A percentile compares a stretch with the other conserved stretches of the same genome.
Conservation (phyloP, 1,140 invertebrate species). For the Trichoplusia ni region DNA sequence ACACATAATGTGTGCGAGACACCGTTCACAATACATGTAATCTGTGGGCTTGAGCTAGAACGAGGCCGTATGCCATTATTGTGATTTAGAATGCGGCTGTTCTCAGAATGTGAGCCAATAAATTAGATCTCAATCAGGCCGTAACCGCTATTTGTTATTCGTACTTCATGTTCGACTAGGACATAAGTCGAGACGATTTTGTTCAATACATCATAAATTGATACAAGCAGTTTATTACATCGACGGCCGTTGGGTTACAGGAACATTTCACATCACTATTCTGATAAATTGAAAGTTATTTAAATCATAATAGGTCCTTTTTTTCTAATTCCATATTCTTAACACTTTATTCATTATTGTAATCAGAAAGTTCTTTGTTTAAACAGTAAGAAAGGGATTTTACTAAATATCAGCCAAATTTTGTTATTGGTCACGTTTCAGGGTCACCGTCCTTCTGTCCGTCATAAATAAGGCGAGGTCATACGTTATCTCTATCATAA, state of each 20-base stretch:
- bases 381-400: too few species aligned
- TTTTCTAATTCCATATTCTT: too few species aligned
- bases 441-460: too few species aligned
- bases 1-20: conserved; percentile 19
- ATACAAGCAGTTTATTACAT: neutral
- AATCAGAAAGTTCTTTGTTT: too few species aligned
- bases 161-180: conserved; percentile 43
- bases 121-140: conserved; percentile 76
- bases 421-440: too few species aligned
- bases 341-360: too few species aligned
- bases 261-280: neutral
- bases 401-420: too few species aligned
- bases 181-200: conserved; percentile 32
- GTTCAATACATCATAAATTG: conserved; percentile 22
- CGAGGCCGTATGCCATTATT: conserved; percentile 65
- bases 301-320: too few species aligned
- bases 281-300: neutral
- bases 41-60: conserved; percentile 39
- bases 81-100: conserved; percentile 71
- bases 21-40: conserved; percentile 35
- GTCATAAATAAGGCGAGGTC: too few species aligned
- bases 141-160: conserved; percentile 69
- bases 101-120: conserved; percentile 69
- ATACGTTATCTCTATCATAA: too few species aligned
- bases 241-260: neutral